Conservation (phyloP, 2,888 invertebrate species). For the Macrophya alboannulata region DNA sequence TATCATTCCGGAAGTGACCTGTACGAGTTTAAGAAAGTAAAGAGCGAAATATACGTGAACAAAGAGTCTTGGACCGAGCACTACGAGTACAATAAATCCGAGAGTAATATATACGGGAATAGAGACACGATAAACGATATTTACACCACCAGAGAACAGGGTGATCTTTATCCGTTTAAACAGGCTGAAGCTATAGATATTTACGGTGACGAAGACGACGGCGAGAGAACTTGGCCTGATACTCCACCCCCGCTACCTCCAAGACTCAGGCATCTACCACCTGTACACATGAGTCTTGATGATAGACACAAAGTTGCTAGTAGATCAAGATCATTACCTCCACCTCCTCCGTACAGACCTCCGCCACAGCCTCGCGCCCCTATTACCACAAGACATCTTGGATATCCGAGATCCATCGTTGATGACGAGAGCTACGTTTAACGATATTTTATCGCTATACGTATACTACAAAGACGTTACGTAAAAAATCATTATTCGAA, state of each 20-base stretch:
- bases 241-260: constrained; percentile 85
- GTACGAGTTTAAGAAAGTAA: constrained; percentile 76
- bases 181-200: constrained; percentile 74
- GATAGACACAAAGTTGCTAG: constrained; percentile 80
- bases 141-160: constrained; percentile 72
- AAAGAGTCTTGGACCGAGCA: constrained; percentile 69
- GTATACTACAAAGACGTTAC: neutral
- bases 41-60: constrained; percentile 73
- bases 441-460: constrained; percentile 55
- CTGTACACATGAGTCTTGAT: constrained; percentile 85
- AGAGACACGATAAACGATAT: constrained; percentile 73
- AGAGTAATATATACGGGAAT: constrained; percentile 74
- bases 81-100: constrained; percentile 68
- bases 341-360: constrained; percentile 78
- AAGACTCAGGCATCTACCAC: constrained; percentile 84
- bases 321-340: constrained; percentile 77
- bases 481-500: neutral
- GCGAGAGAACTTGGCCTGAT: constrained; percentile 77
- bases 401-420: constrained; percentile 75
- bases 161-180: constrained; percentile 74
- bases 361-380: constrained; percentile 77
- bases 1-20: constrained; percentile 70
- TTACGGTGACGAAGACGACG: constrained; percentile 80
- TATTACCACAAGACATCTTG: constrained; percentile 75
- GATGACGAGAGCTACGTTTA: constrained; percentile 79